A percentile compares a stretch with the other conserved stretches of the same genome.
Conservation (phyloP, 2,113 vertebrate genomes). For the Talpa occidentalis region DNA sequence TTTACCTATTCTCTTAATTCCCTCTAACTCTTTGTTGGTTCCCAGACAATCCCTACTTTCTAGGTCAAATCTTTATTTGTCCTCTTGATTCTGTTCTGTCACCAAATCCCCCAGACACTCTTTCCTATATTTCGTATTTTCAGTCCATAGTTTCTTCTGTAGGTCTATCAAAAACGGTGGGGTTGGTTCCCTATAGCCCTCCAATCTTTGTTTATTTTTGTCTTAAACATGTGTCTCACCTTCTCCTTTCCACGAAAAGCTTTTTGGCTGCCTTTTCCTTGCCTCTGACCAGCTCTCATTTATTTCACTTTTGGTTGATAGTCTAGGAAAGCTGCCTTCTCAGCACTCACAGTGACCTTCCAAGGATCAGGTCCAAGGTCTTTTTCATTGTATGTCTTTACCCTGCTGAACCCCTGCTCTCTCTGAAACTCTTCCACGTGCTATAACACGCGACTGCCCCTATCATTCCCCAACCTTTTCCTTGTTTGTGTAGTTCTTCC, state of each 20-base stretch:
- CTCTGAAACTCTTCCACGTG: background rate
- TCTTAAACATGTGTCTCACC: background rate
- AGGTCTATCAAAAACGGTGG: background rate
- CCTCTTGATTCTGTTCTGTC: background rate
- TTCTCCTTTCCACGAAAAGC: background rate
- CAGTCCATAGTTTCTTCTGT: background rate
- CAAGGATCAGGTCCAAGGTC: background rate
- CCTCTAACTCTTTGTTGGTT: background rate
- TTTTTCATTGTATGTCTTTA: background rate
- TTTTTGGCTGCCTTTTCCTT: background rate
- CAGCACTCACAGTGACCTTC: background rate
- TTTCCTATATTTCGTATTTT: background rate
- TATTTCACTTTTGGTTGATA: background rate
- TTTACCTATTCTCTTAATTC: background rate
- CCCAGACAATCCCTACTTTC: background rate
- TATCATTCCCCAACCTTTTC: background rate
- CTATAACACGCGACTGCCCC: background rate
- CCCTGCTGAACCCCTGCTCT: background rate
- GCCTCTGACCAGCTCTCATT: background rate
- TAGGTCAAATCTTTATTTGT: background rate
- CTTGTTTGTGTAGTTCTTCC: background rate
- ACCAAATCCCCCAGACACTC: background rate
- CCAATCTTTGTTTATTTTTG: background rate
- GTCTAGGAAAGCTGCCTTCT: background rate
- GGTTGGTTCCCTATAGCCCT: too few species aligned